Conservation (phyloP, 2,888 invertebrate species). For the Melipona beecheii region DNA sequence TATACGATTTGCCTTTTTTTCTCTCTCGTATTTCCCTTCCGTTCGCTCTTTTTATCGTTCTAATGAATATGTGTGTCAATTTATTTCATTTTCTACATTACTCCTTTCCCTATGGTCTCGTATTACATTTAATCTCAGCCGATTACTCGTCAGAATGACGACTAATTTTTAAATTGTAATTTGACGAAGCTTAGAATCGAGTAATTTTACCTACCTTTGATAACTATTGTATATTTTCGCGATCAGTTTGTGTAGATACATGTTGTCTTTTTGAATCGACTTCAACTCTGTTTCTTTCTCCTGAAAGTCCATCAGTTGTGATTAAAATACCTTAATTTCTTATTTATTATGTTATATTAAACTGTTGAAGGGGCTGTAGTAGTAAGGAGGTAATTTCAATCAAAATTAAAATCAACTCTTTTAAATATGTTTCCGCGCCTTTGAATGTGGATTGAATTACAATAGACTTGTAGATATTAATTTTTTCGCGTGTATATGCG, state of each 20-base stretch:
- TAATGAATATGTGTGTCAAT: neutral
- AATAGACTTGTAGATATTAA: too few relatives aligned
- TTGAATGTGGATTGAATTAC: too few relatives aligned
- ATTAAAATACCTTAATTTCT: neutral
- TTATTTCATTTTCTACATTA: neutral
- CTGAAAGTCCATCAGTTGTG: slow-evolving; percentile 41
- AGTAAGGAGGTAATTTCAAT: neutral
- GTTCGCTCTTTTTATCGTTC: neutral
- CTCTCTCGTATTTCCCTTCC: neutral
- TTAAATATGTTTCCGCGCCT: too few relatives aligned
- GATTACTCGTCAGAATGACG: neutral
- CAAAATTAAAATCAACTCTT: too few relatives aligned
- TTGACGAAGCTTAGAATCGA: neutral
- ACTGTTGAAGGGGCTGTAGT: neutral
- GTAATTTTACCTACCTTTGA: slow-evolving; percentile 62
- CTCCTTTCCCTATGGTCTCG: neutral
- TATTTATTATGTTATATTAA: neutral
- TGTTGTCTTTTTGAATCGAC: slow-evolving; percentile 67
- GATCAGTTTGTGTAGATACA: slow-evolving; percentile 67
- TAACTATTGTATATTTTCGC: slow-evolving; percentile 59
- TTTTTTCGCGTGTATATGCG: too few relatives aligned
- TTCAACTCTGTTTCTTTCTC: slow-evolving; percentile 73
- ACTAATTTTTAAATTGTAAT: neutral
- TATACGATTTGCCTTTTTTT: neutral
- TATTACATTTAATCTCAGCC: neutral